A percentile compares a stretch with the other conserved stretches of the same genome.
These are phyloP conservation scores for Columbina picui DNA, from an alignment of 2,113 vertebrate genomes.

Conservation along the genomic window DNA sequence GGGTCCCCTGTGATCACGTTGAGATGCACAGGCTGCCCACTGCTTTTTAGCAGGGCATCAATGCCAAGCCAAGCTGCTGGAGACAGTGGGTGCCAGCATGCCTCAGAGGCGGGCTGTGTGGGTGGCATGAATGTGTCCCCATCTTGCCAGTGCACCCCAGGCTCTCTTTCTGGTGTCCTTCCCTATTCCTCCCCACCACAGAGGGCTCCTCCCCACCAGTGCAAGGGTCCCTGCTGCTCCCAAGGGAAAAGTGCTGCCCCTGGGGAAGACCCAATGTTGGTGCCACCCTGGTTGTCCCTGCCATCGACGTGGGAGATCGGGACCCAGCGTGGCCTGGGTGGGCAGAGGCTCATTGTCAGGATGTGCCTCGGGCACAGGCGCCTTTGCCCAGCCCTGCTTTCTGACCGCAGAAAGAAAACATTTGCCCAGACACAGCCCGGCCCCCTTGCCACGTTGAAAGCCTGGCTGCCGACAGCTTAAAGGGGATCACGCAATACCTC, in stretches of 20 bases:
- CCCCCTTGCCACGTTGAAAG: constrained; percentile 43
- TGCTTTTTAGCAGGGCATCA: neutral
- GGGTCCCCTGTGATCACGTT: neutral
- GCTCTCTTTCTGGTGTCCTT: neutral
- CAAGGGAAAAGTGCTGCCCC: neutral
- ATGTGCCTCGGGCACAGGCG: constrained; percentile 7
- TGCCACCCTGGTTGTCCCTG: neutral
- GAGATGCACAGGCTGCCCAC: neutral
- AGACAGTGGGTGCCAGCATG: neutral
- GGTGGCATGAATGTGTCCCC: neutral
- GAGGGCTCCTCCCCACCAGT: neutral
- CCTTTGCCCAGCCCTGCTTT: constrained; percentile 32
- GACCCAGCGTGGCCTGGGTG: neutral
- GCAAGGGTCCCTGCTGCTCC: neutral
- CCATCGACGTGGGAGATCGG: neutral
- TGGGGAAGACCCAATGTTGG: neutral
- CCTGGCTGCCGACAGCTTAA: constrained; percentile 7
- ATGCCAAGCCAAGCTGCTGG: fast-evolving
- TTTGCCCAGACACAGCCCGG: constrained; percentile 24
- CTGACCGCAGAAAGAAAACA: constrained; percentile 47
- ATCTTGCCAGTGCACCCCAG: fast-evolving
- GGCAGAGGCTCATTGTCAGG: constrained; percentile 46
- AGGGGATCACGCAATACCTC: neutral
- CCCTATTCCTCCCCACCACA: neutral
- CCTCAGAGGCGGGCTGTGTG: neutral